phyloP scores from a whole-genome alignment of 92 coral and sea anemone genomes.

The Blastomussa wellsi region DNA sequence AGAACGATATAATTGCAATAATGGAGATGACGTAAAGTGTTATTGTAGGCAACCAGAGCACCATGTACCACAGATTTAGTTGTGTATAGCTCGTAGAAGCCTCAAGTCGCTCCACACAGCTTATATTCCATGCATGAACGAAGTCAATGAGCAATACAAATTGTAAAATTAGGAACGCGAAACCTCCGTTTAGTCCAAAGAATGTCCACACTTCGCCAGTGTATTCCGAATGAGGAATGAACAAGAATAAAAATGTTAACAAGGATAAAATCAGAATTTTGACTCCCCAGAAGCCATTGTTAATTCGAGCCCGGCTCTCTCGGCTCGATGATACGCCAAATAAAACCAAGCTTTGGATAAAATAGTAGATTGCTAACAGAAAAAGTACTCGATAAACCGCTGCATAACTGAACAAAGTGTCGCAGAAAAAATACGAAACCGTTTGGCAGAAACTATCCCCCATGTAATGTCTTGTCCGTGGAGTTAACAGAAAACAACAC shows the following conservation, averaged over 20 bases:
- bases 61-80: conserved; percentile 68
- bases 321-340: conserved; percentile 76
- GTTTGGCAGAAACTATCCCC: conserved; percentile 80
- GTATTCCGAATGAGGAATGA: conserved; percentile 93
- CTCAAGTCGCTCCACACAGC: conserved; percentile 78
- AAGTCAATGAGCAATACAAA: conserved; percentile 78
- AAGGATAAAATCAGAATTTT: conserved; percentile 67
- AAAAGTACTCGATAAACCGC: conserved; percentile 88
- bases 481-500: conserved; percentile 82
- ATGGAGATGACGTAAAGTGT: conserved; percentile 86
- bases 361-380: conserved; percentile 73
- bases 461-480: conserved; percentile 60
- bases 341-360: conserved; percentile 61
- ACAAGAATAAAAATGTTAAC: conserved; percentile 68
- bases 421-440: conserved; percentile 81
- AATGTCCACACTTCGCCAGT: conserved; percentile 98
- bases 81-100: conserved; percentile 51
- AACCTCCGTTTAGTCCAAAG: conserved; percentile 95
- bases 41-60: conserved; percentile 84
- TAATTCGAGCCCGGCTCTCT: conserved; percentile 68
- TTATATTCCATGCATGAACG: conserved; percentile 81
- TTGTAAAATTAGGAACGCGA: conserved; percentile 88
- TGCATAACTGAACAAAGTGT: conserved; percentile 81
- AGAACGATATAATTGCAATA: conserved; percentile 70
- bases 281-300: conserved; percentile 87